Evolutionary conservation across 1,140 invertebrate genomes (phyloP).

Genomic region (Proctacanthus coquilletti): DNA sequence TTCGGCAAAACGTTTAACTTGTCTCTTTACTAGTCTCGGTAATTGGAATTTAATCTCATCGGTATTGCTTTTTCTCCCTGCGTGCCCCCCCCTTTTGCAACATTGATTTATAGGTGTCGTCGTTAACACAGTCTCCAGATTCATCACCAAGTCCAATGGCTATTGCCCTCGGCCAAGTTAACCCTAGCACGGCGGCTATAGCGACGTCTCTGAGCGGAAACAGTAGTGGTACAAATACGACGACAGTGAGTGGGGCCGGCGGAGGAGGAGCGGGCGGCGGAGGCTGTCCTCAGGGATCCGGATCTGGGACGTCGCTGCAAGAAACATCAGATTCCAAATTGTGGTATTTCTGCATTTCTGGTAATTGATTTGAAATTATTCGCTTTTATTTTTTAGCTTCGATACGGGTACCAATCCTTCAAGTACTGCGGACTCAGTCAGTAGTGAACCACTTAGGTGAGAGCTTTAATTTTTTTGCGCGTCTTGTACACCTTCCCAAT

Average conservation of each 20-base stretch:
- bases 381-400: constrained; percentile 29
- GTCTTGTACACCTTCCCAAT: not conserved
- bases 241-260: constrained; percentile 7
- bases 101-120: constrained; percentile 45
- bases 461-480: constrained; percentile 4
- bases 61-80: too few relatives aligned
- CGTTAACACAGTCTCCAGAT: constrained; percentile 71
- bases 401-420: constrained; percentile 37
- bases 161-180: constrained; percentile 49
- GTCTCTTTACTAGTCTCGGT: too few relatives aligned
- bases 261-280: constrained; percentile 1
- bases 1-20: too few relatives aligned
- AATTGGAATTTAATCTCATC: too few relatives aligned
- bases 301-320: constrained; percentile 29
- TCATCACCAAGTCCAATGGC: constrained; percentile 71
- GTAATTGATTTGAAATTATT: constrained; percentile 9
- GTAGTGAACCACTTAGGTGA: constrained; percentile 30
- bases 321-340: constrained; percentile 39
- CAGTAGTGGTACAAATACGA: constrained; percentile 10
- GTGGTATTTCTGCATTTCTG: constrained; percentile 31
- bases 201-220: constrained; percentile 18
- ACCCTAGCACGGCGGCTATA: constrained; percentile 23
- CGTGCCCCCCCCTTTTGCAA: too few relatives aligned
- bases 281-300: constrained; percentile 19
- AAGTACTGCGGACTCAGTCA: constrained; percentile 32